Base-by-base conservation (phyloP, 2,888 invertebrate genomes). In the Geophilus truncorum region DNA sequence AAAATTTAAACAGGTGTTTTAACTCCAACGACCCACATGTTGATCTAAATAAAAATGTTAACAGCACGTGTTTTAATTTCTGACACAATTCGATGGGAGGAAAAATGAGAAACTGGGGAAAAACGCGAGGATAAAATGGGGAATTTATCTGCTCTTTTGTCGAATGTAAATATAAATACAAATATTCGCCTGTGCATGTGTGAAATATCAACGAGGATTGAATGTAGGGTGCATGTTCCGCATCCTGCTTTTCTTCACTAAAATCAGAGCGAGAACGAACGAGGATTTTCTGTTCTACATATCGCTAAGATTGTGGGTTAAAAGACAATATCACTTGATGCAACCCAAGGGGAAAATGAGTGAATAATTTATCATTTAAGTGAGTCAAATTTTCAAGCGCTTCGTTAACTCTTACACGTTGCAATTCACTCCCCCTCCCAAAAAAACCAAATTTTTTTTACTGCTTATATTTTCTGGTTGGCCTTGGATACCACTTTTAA, bases 251-350 rank as follows among this genome's bases (percentile, higher is more conserved):
- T 70, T 70, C 70, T 70, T 70, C 70, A 6, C 1, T 70, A 28
- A 70, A 70, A 70, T 70, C 70, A 70, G 70, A 70, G 70, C 70
- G 70, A 28, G 70, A 28, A 70, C 70, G 70, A 70, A 4, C 70
- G 70, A 70, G 28, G 70, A 70, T 70, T 70, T 70, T 28, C 23
- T 70, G 70, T 70, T 70, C 70, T 70, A 70, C 25, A 70, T 70
- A 70, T 10, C 70, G 28, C 23, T 5, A 70, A 70, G 28, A 70
- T 70, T 70, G 70, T 70, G 15, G 25, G 70, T 23, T 70, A 70
- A 70, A 70, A n/a, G n/a, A 9, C 70, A 70, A 23, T 70, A 6
- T 12, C 70, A 28, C 12, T 70, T 70, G 25, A 25, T 10, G n/a
- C 7, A 12, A 10, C 28, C 70, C 70, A 28, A 70, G 70, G 12